A percentile compares a stretch with the other conserved stretches of the same genome.
These are phyloP conservation scores for Saccostrea cuccullata DNA, from an alignment of 1,140 invertebrate species.

Conservation along the genomic window DNA sequence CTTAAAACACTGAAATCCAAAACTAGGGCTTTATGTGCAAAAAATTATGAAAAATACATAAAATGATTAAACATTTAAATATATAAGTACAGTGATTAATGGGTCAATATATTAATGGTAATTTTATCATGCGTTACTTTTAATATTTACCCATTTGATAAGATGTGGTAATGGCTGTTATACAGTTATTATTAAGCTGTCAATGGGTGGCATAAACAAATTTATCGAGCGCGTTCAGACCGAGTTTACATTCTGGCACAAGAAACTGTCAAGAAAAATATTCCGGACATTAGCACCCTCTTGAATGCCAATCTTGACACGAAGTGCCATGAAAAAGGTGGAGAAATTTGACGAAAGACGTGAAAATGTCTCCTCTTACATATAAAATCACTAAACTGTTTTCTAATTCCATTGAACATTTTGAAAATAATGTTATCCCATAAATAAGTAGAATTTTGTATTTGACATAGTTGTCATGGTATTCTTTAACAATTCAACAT, in stretches of 20 bases:
- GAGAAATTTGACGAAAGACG: neutral
- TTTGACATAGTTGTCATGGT: too few relatives aligned
- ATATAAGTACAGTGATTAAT: neutral
- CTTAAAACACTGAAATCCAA: neutral
- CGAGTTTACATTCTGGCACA: conserved; percentile 5
- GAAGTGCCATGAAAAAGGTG: neutral
- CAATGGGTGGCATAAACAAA: conserved; percentile 24
- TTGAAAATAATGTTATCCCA: neutral
- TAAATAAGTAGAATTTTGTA: too few relatives aligned
- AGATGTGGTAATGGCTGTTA: conserved; percentile 4
- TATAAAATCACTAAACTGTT: neutral
- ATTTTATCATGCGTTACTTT: neutral
- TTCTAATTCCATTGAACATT: neutral
- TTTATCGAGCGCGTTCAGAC: neutral
- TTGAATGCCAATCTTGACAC: conserved; percentile 14
- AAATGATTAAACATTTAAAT: neutral
- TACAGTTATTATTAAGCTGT: conserved; percentile 24
- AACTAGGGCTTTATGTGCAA: neutral
- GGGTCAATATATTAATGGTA: neutral
- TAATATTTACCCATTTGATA: conserved; percentile 28
- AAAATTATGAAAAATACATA: neutral
- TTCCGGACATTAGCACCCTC: conserved; percentile 31
- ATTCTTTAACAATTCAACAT: too few relatives aligned
- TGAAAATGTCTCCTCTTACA: neutral
- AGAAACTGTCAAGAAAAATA: conserved; percentile 28